Evolutionary conservation across 1,140 invertebrate species (phyloP).

Genomic region (Zaprionus kolodkinae): DNA sequence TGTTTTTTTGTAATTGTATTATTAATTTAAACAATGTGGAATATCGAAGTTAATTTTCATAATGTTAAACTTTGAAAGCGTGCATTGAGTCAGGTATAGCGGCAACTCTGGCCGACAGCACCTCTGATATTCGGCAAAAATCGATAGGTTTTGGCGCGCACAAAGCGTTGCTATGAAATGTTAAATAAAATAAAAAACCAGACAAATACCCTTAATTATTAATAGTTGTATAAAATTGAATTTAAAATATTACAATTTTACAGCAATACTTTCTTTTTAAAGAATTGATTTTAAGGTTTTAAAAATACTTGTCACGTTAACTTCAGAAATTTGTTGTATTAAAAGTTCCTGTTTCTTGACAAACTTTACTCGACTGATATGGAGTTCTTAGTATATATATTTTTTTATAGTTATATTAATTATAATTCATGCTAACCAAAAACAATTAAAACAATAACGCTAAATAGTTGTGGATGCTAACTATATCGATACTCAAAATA

Average conservation of each 20-base stretch:
- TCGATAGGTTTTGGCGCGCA: conserved; percentile 22
- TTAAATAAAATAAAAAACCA: background rate
- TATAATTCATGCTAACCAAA: too few relatives aligned
- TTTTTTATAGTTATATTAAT: too few relatives aligned
- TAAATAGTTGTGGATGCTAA: too few relatives aligned
- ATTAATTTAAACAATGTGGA: background rate
- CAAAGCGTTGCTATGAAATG: background rate
- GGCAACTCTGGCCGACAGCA: conserved; percentile 17
- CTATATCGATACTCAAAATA: background rate
- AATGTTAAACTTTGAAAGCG: background rate
- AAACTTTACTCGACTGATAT: background rate
- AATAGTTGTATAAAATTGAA: background rate
- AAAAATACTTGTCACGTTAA: too few relatives aligned
- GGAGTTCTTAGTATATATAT: too few relatives aligned
- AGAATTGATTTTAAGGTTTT: too few relatives aligned
- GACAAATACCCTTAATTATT: background rate
- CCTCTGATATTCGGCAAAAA: background rate
- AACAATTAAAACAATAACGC: too few relatives aligned
- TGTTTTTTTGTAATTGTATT: background rate
- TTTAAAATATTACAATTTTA: too few relatives aligned
- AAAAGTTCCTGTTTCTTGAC: background rate
- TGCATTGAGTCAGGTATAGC: background rate
- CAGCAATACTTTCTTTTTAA: too few relatives aligned
- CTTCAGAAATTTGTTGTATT: background rate
- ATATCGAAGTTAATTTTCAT: background rate